These are phyloP conservation scores for Hydractinia symbiolongicarpus DNA, from an alignment of 30 jellyfish, hydroid and myxozoan species.

Conservation along the genomic window DNA sequence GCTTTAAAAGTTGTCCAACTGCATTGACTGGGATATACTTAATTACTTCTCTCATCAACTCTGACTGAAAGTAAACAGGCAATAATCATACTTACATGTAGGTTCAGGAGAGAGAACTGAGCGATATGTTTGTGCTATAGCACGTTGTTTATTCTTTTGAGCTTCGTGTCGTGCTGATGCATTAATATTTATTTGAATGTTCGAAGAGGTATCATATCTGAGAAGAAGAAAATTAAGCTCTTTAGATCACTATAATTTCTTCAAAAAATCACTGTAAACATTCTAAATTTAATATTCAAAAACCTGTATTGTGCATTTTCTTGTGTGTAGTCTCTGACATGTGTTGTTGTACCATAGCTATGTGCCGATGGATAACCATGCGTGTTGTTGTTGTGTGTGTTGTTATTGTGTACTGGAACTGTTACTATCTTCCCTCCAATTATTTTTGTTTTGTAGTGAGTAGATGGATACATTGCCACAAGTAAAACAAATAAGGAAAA, in stretches of 20 bases:
- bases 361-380: too few relatives aligned
- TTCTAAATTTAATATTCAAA: not conserved
- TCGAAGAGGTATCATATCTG: not conserved
- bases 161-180: slow-evolving; percentile 39
- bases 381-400: not conserved
- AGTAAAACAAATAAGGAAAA: not conserved
- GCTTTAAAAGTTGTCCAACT: not conserved
- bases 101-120: slow-evolving; percentile 57
- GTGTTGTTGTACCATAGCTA: too few relatives aligned
- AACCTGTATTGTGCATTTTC: too few relatives aligned
- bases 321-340: too few relatives aligned
- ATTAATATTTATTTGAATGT: not conserved
- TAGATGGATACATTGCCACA: not conserved
- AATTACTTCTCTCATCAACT: not conserved
- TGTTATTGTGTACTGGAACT: slow-evolving; percentile 26
- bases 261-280: not conserved
- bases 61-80: too few relatives aligned
- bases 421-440: slow-evolving; percentile 42
- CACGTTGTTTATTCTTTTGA: slow-evolving; percentile 40
- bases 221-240: not conserved
- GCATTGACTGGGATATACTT: not conserved
- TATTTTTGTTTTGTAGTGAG: slow-evolving; percentile 41
- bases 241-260: not conserved
- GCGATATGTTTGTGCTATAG: slow-evolving; percentile 25
- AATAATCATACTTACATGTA: not conserved